phyloP scores from a whole-genome alignment of 2,888 invertebrate genomes.

The Celastrina argiolus region DNA sequence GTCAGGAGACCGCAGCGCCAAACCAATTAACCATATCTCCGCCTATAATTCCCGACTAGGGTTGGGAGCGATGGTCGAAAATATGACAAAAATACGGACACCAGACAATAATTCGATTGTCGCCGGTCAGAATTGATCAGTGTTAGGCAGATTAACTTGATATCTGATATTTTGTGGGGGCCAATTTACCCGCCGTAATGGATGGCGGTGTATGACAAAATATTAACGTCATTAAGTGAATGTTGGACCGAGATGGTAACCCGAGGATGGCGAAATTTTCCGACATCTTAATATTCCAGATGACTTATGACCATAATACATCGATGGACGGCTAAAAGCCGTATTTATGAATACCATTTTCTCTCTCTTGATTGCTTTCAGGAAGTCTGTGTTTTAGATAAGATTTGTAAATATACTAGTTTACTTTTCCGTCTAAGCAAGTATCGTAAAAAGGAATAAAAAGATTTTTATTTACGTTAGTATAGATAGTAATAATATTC shows the following conservation, averaged over 20 bases:
- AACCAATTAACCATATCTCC: conserved; percentile 74
- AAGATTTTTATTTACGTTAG: too few relatives aligned
- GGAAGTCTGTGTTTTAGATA: too few relatives aligned
- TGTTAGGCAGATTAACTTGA: conserved; percentile 71
- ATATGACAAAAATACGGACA: conserved; percentile 67
- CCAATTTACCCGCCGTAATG: conserved; percentile 69
- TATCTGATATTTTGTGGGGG: conserved; percentile 73
- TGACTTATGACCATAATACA: not conserved
- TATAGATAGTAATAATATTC: too few relatives aligned
- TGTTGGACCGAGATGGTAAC: conserved; percentile 26
- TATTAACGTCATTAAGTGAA: conserved; percentile 36
- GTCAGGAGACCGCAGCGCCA: conserved; percentile 70
- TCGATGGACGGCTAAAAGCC: too few relatives aligned
- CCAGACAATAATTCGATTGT: conserved; percentile 74
- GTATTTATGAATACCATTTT: too few relatives aligned
- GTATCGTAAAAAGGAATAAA: too few relatives aligned
- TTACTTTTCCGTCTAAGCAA: too few relatives aligned
- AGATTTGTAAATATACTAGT: too few relatives aligned
- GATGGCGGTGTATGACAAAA: conserved; percentile 58
- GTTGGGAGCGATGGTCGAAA: conserved; percentile 49
- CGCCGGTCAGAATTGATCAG: conserved; percentile 67
- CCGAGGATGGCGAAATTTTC: conserved; percentile 14
- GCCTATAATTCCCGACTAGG: conserved; percentile 57
- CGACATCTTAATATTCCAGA: conserved; percentile 2
- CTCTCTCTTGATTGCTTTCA: too few relatives aligned